These are phyloP conservation scores for Lithobates sylvaticus DNA, from an alignment of 2,797 vertebrate genomes.

Conservation along the genomic window DNA sequence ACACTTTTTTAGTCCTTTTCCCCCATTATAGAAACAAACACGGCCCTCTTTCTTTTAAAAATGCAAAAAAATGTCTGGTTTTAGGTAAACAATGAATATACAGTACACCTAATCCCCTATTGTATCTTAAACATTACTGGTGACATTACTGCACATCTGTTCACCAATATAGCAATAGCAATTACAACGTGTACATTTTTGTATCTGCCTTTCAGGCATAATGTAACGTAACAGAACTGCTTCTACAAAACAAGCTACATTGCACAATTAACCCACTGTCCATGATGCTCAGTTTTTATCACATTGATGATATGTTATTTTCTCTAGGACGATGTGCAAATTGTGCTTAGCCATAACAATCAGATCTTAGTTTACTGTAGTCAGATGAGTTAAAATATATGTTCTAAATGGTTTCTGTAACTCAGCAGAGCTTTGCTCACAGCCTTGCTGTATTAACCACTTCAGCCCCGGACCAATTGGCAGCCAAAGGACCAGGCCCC, in stretches of 20 bases:
- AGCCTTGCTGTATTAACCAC: no score
- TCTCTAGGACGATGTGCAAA: no score
- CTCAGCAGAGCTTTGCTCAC: no score
- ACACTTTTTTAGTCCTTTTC: background rate
- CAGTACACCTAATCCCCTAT: slow-evolving; percentile 22
- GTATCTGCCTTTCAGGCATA: slow-evolving; percentile 43
- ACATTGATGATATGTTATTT: no score
- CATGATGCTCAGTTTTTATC: background rate
- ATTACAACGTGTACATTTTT: slow-evolving; percentile 20
- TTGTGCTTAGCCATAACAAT: no score
- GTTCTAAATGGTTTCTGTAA: no score
- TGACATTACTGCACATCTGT: slow-evolving; percentile 44
- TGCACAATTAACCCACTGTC: slow-evolving; percentile 20
- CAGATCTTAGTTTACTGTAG: no score
- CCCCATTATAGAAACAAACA: background rate
- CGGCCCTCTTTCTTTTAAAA: background rate
- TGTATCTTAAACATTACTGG: slow-evolving; percentile 36
- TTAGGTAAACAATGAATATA: background rate
- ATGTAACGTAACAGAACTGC: slow-evolving; percentile 17
- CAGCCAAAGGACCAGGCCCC: no score
- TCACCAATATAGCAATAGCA: slow-evolving; percentile 30
- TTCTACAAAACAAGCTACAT: slow-evolving; percentile 23
- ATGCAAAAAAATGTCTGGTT: background rate
- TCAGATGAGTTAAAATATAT: no score
- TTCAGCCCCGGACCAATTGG: no score